Percentiles rank a stretch among this genome's conserved stretches.
phyloP scores from a whole-genome alignment of 1,140 invertebrate species.

The Trissolcus basalis region DNA sequence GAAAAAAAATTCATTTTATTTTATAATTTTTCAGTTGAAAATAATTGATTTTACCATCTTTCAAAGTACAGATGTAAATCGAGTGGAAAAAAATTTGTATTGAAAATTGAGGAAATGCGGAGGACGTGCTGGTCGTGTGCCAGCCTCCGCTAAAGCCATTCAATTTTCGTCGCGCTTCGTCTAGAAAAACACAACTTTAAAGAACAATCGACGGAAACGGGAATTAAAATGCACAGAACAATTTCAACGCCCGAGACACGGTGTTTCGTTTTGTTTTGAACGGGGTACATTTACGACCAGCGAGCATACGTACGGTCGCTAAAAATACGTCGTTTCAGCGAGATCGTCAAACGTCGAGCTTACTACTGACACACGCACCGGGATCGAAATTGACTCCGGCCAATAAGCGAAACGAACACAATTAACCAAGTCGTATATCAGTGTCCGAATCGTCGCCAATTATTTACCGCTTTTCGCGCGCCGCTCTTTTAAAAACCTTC shows the following conservation, averaged over 20 bases:
- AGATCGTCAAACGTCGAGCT: background rate
- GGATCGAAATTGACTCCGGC: constrained; percentile 1
- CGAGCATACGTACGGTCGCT: background rate
- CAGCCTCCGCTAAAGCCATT: background rate
- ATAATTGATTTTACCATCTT: too few relatives aligned
- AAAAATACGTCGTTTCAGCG: background rate
- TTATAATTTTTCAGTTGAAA: too few relatives aligned
- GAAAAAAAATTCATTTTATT: too few relatives aligned
- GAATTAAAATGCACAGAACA: constrained; percentile 14
- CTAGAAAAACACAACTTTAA: constrained; percentile 12
- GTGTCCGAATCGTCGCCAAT: constrained; percentile 23
- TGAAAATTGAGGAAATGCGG: too few relatives aligned
- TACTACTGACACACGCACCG: too few relatives aligned
- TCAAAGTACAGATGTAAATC: too few relatives aligned
- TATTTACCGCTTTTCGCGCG: constrained; percentile 26
- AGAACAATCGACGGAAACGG: constrained; percentile 34
- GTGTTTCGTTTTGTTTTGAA: constrained; percentile 20
- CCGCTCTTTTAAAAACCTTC: background rate
- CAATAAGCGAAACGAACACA: background rate
- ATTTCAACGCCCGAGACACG: constrained; percentile 5
- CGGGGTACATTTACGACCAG: too few relatives aligned
- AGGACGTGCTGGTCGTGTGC: too few relatives aligned
- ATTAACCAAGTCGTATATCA: constrained; percentile 1
- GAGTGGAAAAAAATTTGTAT: too few relatives aligned
- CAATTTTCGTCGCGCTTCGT: constrained; percentile 6